A percentile compares a stretch with the other conserved stretches of the same genome.
These are phyloP conservation scores for Uloborus plumipes DNA, from an alignment of 2,888 invertebrate genomes.

Conservation along the genomic window DNA sequence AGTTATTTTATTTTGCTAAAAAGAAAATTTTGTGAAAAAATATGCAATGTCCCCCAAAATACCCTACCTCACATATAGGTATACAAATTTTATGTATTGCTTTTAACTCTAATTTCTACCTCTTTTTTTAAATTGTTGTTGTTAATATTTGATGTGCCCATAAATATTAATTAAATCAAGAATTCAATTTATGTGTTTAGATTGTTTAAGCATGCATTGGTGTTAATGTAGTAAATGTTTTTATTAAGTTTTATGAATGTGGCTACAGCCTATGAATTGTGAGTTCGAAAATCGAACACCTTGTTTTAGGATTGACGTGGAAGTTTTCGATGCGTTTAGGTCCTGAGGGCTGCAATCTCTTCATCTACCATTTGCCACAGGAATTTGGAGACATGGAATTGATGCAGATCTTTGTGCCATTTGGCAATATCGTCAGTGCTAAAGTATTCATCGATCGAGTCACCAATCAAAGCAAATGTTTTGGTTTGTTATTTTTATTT, in stretches of 20 bases:
- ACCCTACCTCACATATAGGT: too few species aligned
- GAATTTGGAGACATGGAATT: slow-evolving; percentile 99
- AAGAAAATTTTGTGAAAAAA: too few species aligned
- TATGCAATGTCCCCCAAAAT: too few species aligned
- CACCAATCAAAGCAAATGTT: slow-evolving; percentile 67
- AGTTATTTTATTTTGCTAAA: too few species aligned
- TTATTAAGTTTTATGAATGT: not conserved
- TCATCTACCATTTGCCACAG: slow-evolving; percentile 99
- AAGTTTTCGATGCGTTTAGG: slow-evolving; percentile 57
- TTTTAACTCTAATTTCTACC: too few species aligned
- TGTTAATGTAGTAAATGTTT: not conserved
- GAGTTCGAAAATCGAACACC: slow-evolving; percentile 33
- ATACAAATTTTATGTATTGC: too few species aligned
- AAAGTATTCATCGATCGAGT: slow-evolving; percentile 98
- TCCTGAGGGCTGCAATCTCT: slow-evolving; percentile 99
- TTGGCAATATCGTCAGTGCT: slow-evolving; percentile 99
- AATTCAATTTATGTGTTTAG: too few species aligned
- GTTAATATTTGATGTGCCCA: too few species aligned
- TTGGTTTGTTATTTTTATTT: slow-evolving; percentile 37
- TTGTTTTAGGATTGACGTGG: slow-evolving; percentile 52
- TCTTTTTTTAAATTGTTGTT: too few species aligned
- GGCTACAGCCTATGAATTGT: slow-evolving; percentile 16
- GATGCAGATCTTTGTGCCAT: slow-evolving; percentile 99
- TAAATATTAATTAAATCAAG: too few species aligned
- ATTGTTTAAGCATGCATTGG: not conserved